Conservation (phyloP, 2,888 invertebrate species). For the Penaeus monodon region DNA sequence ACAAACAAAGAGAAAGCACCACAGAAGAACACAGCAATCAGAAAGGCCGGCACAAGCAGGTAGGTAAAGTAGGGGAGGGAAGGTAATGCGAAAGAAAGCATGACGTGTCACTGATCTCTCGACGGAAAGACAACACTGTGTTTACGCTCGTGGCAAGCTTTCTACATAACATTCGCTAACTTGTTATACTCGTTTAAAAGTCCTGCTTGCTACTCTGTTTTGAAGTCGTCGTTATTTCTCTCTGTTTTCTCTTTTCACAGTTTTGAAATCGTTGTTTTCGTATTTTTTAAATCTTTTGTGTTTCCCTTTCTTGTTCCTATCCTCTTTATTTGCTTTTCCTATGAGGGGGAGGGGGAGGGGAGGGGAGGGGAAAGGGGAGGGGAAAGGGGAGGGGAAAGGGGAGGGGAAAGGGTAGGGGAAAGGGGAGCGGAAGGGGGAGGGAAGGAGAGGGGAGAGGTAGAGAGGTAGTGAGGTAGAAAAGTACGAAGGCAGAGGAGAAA, state of each 20-base stretch:
- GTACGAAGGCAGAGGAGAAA: neutral
- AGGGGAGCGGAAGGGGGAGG: neutral
- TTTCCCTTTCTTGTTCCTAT: conserved; percentile 8
- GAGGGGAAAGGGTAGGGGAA: neutral
- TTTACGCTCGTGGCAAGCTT: too few relatives aligned
- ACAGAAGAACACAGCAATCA: neutral
- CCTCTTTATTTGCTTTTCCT: neutral
- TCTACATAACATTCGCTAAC: too few relatives aligned
- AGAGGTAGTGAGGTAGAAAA: neutral
- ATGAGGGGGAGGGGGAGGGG: too few relatives aligned
- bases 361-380: too few relatives aligned
- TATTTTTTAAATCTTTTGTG: neutral
- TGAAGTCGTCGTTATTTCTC: too few relatives aligned
- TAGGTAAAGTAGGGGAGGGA: conserved; percentile 1
- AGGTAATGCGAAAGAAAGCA: neutral
- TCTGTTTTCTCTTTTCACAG: neutral
- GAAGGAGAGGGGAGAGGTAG: neutral
- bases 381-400: neutral
- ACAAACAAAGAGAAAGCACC: conserved; percentile 7
- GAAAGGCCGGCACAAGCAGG: neutral
- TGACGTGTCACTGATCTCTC: neutral
- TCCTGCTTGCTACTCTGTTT: too few relatives aligned
- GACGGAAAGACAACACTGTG: too few relatives aligned
- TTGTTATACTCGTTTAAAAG: too few relatives aligned
- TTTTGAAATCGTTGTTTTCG: neutral